A percentile compares a stretch with the other conserved stretches of the same genome.
phyloP scores from a whole-genome alignment of 2,113 vertebrate genomes.

The Pholis gunnellus region DNA sequence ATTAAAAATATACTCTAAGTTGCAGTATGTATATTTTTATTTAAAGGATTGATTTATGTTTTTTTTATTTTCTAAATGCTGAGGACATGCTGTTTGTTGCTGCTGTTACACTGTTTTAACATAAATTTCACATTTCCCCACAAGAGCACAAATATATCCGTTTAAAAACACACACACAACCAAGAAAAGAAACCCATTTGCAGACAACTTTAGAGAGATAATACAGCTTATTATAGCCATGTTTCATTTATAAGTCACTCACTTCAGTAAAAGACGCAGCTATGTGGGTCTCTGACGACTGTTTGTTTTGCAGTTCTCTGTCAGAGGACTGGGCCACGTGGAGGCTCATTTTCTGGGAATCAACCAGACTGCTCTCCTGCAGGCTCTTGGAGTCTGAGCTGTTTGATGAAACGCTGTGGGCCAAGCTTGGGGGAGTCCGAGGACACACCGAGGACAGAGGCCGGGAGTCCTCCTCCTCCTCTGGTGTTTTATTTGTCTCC shows the following conservation, averaged over 20 bases:
- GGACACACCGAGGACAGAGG: conserved; percentile 77
- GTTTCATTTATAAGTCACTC: conserved; percentile 60
- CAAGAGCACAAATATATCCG: conserved; percentile 30
- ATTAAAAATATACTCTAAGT: conserved; percentile 44
- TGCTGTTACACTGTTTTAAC: conserved; percentile 50
- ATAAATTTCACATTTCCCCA: conserved; percentile 21
- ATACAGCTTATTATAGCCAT: conserved; percentile 33
- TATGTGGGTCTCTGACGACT: conserved; percentile 77
- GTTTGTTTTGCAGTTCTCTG: conserved; percentile 81
- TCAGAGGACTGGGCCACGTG: conserved; percentile 79
- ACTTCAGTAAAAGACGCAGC: conserved; percentile 74
- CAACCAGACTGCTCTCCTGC: conserved; percentile 44
- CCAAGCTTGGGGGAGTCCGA: conserved; percentile 72
- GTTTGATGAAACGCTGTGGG: conserved; percentile 67
- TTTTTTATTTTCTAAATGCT: conserved; percentile 4
- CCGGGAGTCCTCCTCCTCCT: conserved; percentile 86
- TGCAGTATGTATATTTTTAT: conserved; percentile 48
- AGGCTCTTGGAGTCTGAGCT: conserved; percentile 70
- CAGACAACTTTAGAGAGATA: conserved; percentile 14
- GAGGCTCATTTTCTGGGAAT: conserved; percentile 70
- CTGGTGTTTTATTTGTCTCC: conserved; percentile 90
- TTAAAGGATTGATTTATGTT: not conserved
- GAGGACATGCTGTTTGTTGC: conserved; percentile 37
- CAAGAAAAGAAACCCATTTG: conserved; percentile 13
- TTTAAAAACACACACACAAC: conserved; percentile 32